Conservation (phyloP, 2,797 vertebrate species). For the Mormyrops attenuatus region DNA sequence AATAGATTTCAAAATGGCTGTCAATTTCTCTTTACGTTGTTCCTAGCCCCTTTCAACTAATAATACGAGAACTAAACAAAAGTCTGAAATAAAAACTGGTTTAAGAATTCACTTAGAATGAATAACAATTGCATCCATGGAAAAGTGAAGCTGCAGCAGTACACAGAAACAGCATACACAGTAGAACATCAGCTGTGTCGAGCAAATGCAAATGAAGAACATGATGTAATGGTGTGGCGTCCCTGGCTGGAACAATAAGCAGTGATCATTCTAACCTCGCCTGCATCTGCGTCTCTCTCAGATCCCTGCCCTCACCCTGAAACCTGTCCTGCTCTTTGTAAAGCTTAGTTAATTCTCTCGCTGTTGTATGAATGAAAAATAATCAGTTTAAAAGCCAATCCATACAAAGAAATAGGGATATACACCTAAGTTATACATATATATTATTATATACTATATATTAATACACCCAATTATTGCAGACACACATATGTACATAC, state of each 20-base stretch:
- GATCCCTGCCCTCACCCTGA: neutral
- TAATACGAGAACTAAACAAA: slow-evolving; percentile 28
- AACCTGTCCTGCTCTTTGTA: neutral
- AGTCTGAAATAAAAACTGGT: slow-evolving; percentile 43
- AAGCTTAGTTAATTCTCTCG: neutral
- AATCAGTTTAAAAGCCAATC: neutral
- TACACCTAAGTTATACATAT: neutral
- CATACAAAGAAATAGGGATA: neutral
- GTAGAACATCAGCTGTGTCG: slow-evolving; percentile 30
- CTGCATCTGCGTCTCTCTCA: slow-evolving; percentile 13
- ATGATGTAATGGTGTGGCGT: slow-evolving; percentile 42
- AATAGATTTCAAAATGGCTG: neutral
- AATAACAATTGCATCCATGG: slow-evolving; percentile 53
- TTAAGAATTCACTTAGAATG: slow-evolving; percentile 46
- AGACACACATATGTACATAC: neutral
- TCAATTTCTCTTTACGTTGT: slow-evolving; percentile 5
- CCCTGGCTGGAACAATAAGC: slow-evolving; percentile 63
- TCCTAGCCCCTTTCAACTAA: slow-evolving; percentile 44
- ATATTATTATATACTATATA: neutral
- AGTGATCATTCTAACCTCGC: slow-evolving; percentile 32
- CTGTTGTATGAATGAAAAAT: neutral
- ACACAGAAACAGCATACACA: slow-evolving; percentile 40
- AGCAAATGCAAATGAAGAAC: slow-evolving; percentile 55
- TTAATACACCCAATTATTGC: neutral
- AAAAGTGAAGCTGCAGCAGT: slow-evolving; percentile 53